phyloP scores from a whole-genome alignment of 2,888 invertebrate genomes.

The Phoenoteleia sp. region DNA sequence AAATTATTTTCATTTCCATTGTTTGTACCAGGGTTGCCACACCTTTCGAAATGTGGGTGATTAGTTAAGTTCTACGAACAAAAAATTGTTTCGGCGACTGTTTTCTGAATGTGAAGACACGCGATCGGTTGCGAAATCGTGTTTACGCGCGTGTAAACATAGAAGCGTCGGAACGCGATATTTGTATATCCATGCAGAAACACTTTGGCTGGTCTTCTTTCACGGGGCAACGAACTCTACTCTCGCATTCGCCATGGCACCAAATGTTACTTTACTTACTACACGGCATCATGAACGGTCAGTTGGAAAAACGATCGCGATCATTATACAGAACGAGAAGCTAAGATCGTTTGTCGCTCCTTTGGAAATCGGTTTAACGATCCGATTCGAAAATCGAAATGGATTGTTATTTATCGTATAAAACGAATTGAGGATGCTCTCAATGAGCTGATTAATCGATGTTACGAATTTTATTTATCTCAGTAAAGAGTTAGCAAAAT shows the following conservation, averaged over 20 bases:
- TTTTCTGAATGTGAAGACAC: constrained; percentile 18
- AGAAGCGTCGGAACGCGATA: constrained; percentile 58
- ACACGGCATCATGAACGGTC: constrained; percentile 60
- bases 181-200: constrained; percentile 77
- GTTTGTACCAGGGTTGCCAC: no score
- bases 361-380: constrained; percentile 54
- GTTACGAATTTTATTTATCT: not conserved
- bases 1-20: no score
- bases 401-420: constrained; percentile 17
- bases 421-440: not conserved
- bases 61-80: not conserved
- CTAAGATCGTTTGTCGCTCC: constrained; percentile 54
- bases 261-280: constrained; percentile 72
- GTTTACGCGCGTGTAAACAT: constrained; percentile 56
- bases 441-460: not conserved
- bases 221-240: constrained; percentile 82
- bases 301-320: constrained; percentile 68
- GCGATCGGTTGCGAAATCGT: constrained; percentile 39
- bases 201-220: constrained; percentile 80
- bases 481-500: no score
- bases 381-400: constrained; percentile 51
- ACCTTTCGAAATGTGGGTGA: no score
- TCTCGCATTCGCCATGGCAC: constrained; percentile 73
- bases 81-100: not conserved
- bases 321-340: constrained; percentile 65